Conservation (phyloP, 2,888 invertebrate species). For the Lamellibrachia satsuma region DNA sequence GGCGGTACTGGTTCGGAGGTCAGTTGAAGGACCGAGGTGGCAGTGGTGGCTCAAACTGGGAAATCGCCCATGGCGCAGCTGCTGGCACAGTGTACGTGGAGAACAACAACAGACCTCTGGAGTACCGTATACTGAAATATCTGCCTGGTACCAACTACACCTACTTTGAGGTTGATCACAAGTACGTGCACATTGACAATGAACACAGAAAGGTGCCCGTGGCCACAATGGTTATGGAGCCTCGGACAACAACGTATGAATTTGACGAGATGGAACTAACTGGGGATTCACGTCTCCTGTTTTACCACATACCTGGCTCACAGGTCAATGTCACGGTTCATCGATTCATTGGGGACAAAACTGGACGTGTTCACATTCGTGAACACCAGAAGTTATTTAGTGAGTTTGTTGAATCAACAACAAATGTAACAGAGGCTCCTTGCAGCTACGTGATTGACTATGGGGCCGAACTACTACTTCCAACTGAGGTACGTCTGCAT, state of each 20-base stretch:
- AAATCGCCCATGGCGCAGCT: slow-evolving; percentile 43
- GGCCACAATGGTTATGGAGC: slow-evolving; percentile 51
- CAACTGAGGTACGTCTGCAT: slow-evolving; percentile 52
- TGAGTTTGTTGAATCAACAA: slow-evolving; percentile 49
- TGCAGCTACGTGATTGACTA: slow-evolving; percentile 53
- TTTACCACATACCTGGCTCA: slow-evolving; percentile 45
- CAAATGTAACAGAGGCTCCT: slow-evolving; percentile 53
- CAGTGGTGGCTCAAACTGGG: slow-evolving; percentile 30
- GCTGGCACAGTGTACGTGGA: slow-evolving; percentile 54
- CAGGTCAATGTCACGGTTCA: slow-evolving; percentile 45
- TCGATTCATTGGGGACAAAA: slow-evolving; percentile 48
- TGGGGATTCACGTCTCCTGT: slow-evolving; percentile 45
- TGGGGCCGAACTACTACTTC: slow-evolving; percentile 49
- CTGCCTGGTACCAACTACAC: slow-evolving; percentile 41
- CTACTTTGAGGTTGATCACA: slow-evolving; percentile 48
- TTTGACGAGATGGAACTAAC: slow-evolving; percentile 53
- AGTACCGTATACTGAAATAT: slow-evolving; percentile 52
- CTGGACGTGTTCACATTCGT: slow-evolving; percentile 50
- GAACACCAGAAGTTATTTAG: slow-evolving; percentile 43
- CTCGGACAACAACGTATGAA: slow-evolving; percentile 44
- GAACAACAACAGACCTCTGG: slow-evolving; percentile 50
- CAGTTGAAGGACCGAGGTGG: slow-evolving; percentile 46
- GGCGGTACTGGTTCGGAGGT: slow-evolving; percentile 50
- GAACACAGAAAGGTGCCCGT: slow-evolving; percentile 46
- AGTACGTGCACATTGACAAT: slow-evolving; percentile 50